Base-by-base conservation (phyloP, 2,113 vertebrate species). In the Brachypteracias leptosomus region DNA sequence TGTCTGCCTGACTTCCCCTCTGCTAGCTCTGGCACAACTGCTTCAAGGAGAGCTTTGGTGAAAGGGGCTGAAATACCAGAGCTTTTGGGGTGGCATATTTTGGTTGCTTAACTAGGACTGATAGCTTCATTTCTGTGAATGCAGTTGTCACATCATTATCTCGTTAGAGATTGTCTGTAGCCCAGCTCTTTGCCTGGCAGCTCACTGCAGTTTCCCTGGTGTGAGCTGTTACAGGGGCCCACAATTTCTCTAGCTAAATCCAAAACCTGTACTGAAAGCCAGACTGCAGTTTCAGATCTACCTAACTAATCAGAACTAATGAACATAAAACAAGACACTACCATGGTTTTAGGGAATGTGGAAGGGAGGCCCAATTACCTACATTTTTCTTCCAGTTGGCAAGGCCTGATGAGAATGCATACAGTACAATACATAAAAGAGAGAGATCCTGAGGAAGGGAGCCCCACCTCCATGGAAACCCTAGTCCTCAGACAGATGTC, bases 371-470 rank as follows among this genome's bases (percentile, higher is more conserved):
- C 16, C 10, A 47, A 2, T 31, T 42, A 13, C 28, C 38, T 7
- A 6, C 8, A 10, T 20, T 82, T 21, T 57, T 62, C 29, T 77
- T 46, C 11, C 9, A 51, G n/a, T 3, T 28, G n/a, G n/a, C 25
- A 66, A 42, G 51, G 46, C 22, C 77, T 22, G 47, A 36, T 1
- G 4, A 85, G 33, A 36, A 55, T 1, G 6, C 62, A 15, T 13
- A 19, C 19, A 40, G 8, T 16, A 11, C 17, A 61, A 22, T 0
- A n/a, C 0, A 0, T 21, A 38, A 55, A 58, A 0, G 2, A 33
- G 31, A 70, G 7, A 8, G 16, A 55, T n/a, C 8, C 18, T 14
- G 17, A 28, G 4, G 25, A 63, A 26, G 7, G 19, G 17, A 26
- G 21, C n/a, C 25, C 13, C 18, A 38, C 2, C 7, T 16, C 13